Evolutionary conservation across 2,888 invertebrate genomes (phyloP), one percentile per base, ranked within the genome.

Genomic region (Caenorhabditis macrosperma): DNA sequence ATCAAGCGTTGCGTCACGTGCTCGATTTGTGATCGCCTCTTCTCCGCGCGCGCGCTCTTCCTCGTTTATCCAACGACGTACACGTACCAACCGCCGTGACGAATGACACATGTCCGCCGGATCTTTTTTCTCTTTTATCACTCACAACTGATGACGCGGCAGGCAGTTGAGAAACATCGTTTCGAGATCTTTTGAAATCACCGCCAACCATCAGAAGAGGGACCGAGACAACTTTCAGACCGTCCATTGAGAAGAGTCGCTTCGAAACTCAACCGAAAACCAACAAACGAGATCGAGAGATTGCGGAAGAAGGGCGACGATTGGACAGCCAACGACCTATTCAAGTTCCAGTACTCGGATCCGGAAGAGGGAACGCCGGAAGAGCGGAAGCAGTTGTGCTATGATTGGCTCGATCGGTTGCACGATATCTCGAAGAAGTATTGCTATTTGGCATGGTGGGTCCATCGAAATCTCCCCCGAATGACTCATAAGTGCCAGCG

Each of bases 401-500:
- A 83, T 28, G 86, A 86, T 28, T 86, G 86, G 86, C 68, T 86
- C 26, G 82, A 83, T 38, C 28, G 86, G 24, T 76, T 86, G 0
- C 84, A 84, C 17, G 80, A 81, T 17, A 86, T 86, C 46, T 78
- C 77, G 15, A 86, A 86, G 54, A 86, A 86, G 59, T 86, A 85
- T 66, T 86, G 86, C 71, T 86, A 86, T 52, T 66, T 86, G 28
- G 86, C 86, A 10, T 86, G 86, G 86, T 86, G 10, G 44, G 83
- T 66, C 5, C n/a, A n/a, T n/a, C n/a, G n/a, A n/a, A n/a, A 33
- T 33, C 10, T 46, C 5, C 12, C 15, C 28, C 22, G 46, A 46
- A 15, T 2, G 7, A 5, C 12, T 38, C 6, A 9, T 12, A 12
- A 33, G 10, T 7, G 33, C 33, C 38, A 10, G 9, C 38, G 12